Conservation (phyloP, 1,140 invertebrate genomes). For the Drosophila nasuta region DNA sequence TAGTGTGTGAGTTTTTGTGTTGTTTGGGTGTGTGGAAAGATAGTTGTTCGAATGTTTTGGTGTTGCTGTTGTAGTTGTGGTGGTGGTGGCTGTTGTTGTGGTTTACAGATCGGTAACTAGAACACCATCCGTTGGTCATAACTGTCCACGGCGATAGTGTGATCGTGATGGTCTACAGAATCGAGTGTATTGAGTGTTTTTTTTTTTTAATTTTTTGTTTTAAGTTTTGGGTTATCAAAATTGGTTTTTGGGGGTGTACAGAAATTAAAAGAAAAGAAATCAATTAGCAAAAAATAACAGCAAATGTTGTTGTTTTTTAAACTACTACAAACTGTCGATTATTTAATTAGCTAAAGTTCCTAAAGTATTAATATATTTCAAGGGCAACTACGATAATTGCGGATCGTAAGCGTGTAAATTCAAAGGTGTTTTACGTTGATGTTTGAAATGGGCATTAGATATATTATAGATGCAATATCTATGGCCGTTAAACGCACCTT, state of each 20-base stretch:
- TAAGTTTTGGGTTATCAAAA: conserved; percentile 21
- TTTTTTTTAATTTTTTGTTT: conserved; percentile 18
- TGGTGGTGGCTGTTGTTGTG: conserved; percentile 22
- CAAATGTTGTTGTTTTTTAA: conserved; percentile 33
- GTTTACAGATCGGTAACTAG: conserved; percentile 82
- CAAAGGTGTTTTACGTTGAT: conserved; percentile 8
- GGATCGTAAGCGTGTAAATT: conserved; percentile 37
- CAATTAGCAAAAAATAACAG: conserved; percentile 79
- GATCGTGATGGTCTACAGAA: conserved; percentile 82
- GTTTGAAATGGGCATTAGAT: conserved; percentile 8
- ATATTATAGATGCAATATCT: conserved; percentile 21
- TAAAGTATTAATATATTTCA: conserved; percentile 17
- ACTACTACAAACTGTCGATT: conserved; percentile 9
- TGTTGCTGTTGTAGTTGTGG: conserved; percentile 30
- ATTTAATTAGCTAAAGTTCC: conserved; percentile 55
- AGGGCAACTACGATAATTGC: conserved; percentile 24
- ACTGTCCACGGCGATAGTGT: conserved; percentile 82
- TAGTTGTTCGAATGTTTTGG: conserved; percentile 62
- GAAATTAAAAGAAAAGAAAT: conserved; percentile 82
- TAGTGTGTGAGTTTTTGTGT: conserved; percentile 42
- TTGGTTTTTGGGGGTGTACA: conserved; percentile 59
- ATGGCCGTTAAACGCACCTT: conserved; percentile 70
- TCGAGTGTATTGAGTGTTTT: conserved; percentile 33
- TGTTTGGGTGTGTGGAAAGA: conserved; percentile 52
- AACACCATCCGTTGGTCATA: conserved; percentile 80